Base-by-base conservation (phyloP, 1,140 invertebrate species). In the Drosophila busckii region DNA sequence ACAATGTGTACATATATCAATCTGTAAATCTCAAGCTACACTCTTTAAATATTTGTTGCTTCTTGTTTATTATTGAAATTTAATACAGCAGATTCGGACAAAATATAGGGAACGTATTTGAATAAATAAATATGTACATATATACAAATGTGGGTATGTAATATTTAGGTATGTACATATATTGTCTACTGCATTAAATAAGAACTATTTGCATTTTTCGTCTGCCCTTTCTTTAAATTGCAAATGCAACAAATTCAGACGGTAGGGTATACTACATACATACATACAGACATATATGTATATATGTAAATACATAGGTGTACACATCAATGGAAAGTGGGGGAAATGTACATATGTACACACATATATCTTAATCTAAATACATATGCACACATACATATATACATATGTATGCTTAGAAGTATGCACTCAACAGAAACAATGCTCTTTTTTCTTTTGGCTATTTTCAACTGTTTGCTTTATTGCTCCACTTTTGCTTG, bases 401-500 rank as follows among this genome's bases (percentile, higher is more conserved):
- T 16, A 20, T 34, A 25, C 13, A 19, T 17, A 28, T 26, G 32
- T 26, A 4, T 19, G 16, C 32, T 31, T 55, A 61, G 38, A 12
- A 20, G 35, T 26, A 45, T 55, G 53, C 40, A 63, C 66, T 70
- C 52, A 58, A 65, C 65, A 68, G 69, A 65, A 68, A 59, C 44
- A 49, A 62, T n/a, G n/a, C 10, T 26, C 35, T 55, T 48, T 48
- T 48, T 62, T 52, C 56, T 49, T 66, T 68, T 42, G 31, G 38
- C 46, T 64, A 42, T 65, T 45, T 61, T 62, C 50, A 41, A 56
- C 42, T 49, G 59, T 82, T 80, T 80, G 73, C 58, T 82, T 80
- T 82, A 80, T 78, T 80, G 73, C 73, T 80, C 73, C 75, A 80
- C 75, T 80, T 78, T 73, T 73, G 69, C 69, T 82, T 78, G n/a